Evolutionary conservation across 2,113 vertebrate species (phyloP).

Genomic region (Dissostichus mawsoni): DNA sequence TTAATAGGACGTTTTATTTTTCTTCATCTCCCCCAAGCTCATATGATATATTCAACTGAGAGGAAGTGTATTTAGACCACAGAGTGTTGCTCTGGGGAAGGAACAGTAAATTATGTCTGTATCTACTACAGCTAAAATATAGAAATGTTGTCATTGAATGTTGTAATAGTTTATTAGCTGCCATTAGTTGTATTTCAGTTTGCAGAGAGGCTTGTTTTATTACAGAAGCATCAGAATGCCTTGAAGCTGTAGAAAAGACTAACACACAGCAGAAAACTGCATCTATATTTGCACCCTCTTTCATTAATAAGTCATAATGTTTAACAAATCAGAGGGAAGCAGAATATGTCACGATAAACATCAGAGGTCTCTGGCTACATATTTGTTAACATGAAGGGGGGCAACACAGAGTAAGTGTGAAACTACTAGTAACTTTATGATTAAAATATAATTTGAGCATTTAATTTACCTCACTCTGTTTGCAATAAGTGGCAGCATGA

Average conservation of each 20-base stretch:
- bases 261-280: conserved; percentile 39
- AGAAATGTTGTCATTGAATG: conserved; percentile 13
- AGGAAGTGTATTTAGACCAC: conserved; percentile 52
- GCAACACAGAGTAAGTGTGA: conserved; percentile 15
- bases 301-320: conserved; percentile 82
- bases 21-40: conserved; percentile 52
- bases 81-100: conserved; percentile 48
- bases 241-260: conserved; percentile 33
- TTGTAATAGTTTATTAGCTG: conserved; percentile 44
- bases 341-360: conserved; percentile 74
- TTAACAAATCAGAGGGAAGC: conserved; percentile 76
- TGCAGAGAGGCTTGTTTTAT: conserved; percentile 13
- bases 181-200: conserved; percentile 24
- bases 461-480: conserved; percentile 22
- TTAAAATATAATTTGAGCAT: conserved; percentile 37
- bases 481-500: not conserved
- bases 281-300: conserved; percentile 75
- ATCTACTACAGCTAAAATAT: conserved; percentile 38
- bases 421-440: conserved; percentile 23
- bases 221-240: not conserved
- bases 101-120: conserved; percentile 49
- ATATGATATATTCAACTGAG: conserved; percentile 59
- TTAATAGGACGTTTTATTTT: conserved; percentile 74
- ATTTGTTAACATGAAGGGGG: conserved; percentile 48
- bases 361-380: conserved; percentile 55